Percentiles rank a stretch among this genome's conserved stretches.
phyloP scores from a whole-genome alignment of 2,797 vertebrate genomes.

The Pempheris klunzingeri region DNA sequence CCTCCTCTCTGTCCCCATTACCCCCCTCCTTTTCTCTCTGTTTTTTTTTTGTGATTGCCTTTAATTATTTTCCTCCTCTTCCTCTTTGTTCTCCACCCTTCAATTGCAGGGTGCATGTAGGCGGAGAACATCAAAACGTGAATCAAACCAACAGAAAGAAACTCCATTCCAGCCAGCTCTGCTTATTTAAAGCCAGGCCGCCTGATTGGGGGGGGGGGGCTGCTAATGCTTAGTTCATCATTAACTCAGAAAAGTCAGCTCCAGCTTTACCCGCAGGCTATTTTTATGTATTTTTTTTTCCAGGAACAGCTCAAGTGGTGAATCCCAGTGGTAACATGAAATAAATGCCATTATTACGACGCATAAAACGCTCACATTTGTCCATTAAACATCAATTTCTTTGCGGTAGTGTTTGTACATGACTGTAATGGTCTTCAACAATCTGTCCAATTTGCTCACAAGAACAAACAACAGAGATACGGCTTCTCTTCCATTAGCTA shows the following conservation, averaged over 20 bases:
- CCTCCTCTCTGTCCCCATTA: background rate
- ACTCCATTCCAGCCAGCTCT: background rate
- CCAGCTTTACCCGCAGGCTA: conserved; percentile 16
- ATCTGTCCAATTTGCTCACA: background rate
- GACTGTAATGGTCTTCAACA: background rate
- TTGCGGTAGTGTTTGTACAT: background rate
- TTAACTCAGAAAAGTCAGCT: conserved; percentile 5
- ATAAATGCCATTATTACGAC: background rate
- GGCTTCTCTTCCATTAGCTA: background rate
- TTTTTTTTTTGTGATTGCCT: conserved; percentile 1
- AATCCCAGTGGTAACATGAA: background rate
- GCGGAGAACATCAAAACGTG: background rate
- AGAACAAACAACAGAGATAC: background rate
- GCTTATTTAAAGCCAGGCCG: conserved; percentile 1
- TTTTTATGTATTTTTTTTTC: background rate
- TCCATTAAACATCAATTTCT: background rate
- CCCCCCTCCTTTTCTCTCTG: conserved; percentile 10
- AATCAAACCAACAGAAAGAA: conserved; percentile 6
- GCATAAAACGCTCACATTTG: background rate
- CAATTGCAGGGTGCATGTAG: background rate
- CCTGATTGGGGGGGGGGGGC: background rate
- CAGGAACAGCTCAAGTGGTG: background rate
- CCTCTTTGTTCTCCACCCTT: background rate
- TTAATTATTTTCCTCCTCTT: background rate
- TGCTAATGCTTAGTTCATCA: conserved; percentile 47